Evolutionary conservation across 30 jellyfish, hydroid and myxozoan genomes (phyloP), one percentile per base, ranked within the genome.

Genomic region (Cassiopea andromeda): DNA sequence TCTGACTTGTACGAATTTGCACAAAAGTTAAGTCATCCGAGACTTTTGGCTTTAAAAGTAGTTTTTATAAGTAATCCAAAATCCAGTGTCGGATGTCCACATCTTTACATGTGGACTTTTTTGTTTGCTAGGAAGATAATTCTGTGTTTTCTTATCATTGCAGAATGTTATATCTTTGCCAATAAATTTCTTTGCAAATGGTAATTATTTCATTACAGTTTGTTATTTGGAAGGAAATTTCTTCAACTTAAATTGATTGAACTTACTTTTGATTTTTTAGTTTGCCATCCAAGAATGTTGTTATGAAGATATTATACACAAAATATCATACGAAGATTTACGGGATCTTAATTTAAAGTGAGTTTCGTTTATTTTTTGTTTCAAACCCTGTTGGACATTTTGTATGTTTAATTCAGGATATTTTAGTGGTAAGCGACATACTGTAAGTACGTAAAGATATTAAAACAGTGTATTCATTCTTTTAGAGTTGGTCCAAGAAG

Each of bases 401-500:
- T 54, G 64, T 10, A 6, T 54, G 7, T 54, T 54, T 54, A 6
- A 54, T 54, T 54, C 7, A 3, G 64, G 10, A 54, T 3, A 54
- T 54, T 54, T 10, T 54, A 10, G 64, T 3, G 64, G 38, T 27
- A 54, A 54, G 7, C 12, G 7, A 3, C 64, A 54, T 3, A 54
- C 64, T 54, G 12, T 54, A 54, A 54, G 7, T 54, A 3, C 12
- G 10, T 54, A 54, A 54, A 10, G 10, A 54, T 54, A 3, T 3
- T 54, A 54, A 54, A 10, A 54, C 12, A 3, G 12, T 3, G 7
- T 54, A 64, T 64, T 64, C 57, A 38, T 74, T 27, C 7, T 69
- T 87, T 60, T 73, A 96, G 99, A 69, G 80, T 96, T 84, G 99
- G 99, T 0, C 96, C 99, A 43, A 96, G 99, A 79, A 83, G 89